These are phyloP conservation scores for Phaethon lepturus DNA, from an alignment of 2,113 vertebrate species.

Conservation along the genomic window DNA sequence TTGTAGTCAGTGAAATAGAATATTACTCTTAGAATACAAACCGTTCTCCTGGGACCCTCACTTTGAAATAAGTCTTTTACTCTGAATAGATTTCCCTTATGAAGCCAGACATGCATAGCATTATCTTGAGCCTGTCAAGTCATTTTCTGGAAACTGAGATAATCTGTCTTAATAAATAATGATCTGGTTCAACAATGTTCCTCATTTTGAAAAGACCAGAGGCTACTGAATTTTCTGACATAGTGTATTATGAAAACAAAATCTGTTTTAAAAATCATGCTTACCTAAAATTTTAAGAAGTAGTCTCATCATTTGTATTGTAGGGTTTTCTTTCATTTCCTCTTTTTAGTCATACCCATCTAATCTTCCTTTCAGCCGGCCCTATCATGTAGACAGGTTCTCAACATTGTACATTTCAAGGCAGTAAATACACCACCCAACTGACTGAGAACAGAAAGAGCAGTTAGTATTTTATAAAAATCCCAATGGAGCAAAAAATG, in stretches of 20 bases:
- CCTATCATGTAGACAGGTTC: background rate
- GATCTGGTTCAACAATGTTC: background rate
- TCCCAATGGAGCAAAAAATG: background rate
- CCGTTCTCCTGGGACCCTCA: background rate
- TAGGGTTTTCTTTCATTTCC: background rate
- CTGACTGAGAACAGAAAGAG: background rate
- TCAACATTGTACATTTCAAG: background rate
- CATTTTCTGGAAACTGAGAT: conserved; percentile 3
- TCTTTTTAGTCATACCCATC: background rate
- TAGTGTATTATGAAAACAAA: background rate
- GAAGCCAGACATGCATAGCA: background rate
- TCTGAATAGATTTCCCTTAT: background rate
- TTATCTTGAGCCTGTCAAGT: background rate
- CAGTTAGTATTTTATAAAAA: background rate
- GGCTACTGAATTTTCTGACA: background rate
- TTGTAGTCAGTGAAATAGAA: conserved; percentile 10
- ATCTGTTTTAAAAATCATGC: background rate
- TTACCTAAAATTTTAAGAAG: background rate
- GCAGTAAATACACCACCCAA: background rate
- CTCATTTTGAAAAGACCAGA: background rate
- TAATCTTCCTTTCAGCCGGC: background rate
- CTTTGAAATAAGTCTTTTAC: conserved; percentile 14
- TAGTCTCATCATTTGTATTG: background rate
- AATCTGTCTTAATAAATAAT: background rate
- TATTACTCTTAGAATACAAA: background rate